A percentile compares a stretch with the other conserved stretches of the same genome.
phyloP scores from a whole-genome alignment of 1,140 invertebrate genomes.

The Oreohelix idahoensis region DNA sequence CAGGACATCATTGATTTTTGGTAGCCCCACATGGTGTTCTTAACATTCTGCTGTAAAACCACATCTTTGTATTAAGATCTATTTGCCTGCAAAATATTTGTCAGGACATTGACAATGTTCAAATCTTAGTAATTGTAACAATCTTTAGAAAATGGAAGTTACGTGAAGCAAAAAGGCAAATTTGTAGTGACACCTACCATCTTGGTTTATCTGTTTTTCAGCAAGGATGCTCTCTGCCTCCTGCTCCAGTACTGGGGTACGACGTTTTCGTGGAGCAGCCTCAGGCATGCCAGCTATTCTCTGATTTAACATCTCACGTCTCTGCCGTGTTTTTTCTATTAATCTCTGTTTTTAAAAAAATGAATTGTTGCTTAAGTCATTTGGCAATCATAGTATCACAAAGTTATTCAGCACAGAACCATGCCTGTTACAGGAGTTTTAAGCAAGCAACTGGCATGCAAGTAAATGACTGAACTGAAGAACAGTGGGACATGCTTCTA shows the following conservation, averaged over 20 bases:
- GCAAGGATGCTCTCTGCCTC: slow-evolving; percentile 26
- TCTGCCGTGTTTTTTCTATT: slow-evolving; percentile 66
- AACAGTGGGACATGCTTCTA: no score
- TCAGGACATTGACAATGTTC: no score
- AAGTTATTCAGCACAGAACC: background rate
- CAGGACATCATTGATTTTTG: no score
- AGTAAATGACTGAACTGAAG: no score
- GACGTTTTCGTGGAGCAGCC: slow-evolving; percentile 59
- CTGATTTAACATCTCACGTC: slow-evolving; percentile 66
- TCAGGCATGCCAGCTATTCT: slow-evolving; percentile 67
- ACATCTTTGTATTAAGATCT: no score
- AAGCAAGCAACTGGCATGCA: no score
- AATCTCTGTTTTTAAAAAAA: slow-evolving; percentile 60
- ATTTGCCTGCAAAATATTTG: no score
- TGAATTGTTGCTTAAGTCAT: background rate
- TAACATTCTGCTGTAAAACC: no score
- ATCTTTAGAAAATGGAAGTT: no score
- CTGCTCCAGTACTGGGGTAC: slow-evolving; percentile 46
- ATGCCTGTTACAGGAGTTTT: background rate
- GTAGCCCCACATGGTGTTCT: no score
- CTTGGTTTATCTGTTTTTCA: slow-evolving; percentile 30
- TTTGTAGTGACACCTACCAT: slow-evolving; percentile 23
- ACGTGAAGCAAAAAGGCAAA: no score
- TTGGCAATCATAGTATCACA: background rate
- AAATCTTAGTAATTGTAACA: no score